phyloP scores from a whole-genome alignment of 2,888 invertebrate genomes.

The Lithodes maja region DNA sequence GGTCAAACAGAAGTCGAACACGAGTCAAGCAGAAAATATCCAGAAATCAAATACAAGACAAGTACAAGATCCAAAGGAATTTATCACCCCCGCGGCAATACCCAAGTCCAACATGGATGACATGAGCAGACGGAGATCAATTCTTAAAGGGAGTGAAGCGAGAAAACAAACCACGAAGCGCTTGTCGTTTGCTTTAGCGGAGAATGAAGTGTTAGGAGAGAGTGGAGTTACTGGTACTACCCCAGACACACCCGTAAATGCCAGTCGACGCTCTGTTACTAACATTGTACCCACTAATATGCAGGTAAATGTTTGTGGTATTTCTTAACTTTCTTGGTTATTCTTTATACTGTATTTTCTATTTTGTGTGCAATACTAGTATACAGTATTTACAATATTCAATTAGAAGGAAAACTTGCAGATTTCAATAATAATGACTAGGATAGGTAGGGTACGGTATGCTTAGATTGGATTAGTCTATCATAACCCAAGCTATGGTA shows the following conservation, averaged over 20 bases:
- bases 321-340: neutral
- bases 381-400: neutral
- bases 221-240: neutral
- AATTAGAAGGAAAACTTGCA: too few species aligned
- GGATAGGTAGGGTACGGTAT: too few species aligned
- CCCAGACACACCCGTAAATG: slow-evolving; percentile 9
- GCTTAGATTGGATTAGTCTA: too few species aligned
- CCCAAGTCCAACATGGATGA: neutral
- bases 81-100: neutral
- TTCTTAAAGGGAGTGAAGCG: neutral
- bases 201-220: too few species aligned
- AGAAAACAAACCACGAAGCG: neutral
- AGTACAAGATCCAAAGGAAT: too few species aligned
- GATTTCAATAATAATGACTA: too few species aligned
- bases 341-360: neutral
- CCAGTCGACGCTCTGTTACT: neutral
- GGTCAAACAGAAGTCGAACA: too few species aligned
- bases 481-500: too few species aligned
- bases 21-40: too few species aligned
- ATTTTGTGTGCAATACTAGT: neutral
- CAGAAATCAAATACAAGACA: too few species aligned
- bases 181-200: slow-evolving; percentile 1
- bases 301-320: neutral
- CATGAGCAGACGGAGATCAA: slow-evolving; percentile 1
- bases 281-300: slow-evolving; percentile 31